These are phyloP conservation scores for Nannoperca obscura DNA, from an alignment of 2,797 vertebrate species.

Conservation along the genomic window DNA sequence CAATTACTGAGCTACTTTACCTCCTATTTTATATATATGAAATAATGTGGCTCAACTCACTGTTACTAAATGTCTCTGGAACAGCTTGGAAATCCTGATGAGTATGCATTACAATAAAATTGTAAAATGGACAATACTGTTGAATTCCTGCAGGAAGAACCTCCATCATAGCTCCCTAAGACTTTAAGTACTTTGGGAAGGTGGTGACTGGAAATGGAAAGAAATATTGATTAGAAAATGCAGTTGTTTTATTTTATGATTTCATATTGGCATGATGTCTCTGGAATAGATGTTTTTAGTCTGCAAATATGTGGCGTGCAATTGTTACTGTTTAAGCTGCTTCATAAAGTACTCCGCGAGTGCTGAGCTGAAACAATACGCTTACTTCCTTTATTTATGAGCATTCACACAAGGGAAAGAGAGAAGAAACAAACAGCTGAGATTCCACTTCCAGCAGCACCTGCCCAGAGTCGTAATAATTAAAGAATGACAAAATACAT, in stretches of 20 bases:
- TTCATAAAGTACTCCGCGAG: background rate
- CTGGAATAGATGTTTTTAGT: background rate
- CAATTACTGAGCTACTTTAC: background rate
- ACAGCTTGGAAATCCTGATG: background rate
- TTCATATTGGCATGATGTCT: background rate
- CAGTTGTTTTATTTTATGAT: conserved; percentile 13
- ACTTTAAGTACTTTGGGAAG: conserved; percentile 4
- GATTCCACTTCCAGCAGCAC: conserved; percentile 5
- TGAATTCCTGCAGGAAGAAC: conserved; percentile 1
- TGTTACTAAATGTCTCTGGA: background rate
- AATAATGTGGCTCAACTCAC: background rate
- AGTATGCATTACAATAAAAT: conserved; percentile 7
- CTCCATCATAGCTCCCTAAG: background rate
- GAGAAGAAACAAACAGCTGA: conserved; percentile 29
- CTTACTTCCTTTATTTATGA: conserved; percentile 21
- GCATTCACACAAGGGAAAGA: background rate
- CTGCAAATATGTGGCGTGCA: background rate
- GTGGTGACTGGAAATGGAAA: background rate
- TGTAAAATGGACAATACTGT: conserved; percentile 12
- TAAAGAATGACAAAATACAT: background rate
- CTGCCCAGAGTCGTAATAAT: background rate
- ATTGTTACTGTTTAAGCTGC: conserved; percentile 8
- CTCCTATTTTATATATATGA: background rate
- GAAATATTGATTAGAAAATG: conserved; percentile 16
- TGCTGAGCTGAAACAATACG: conserved; percentile 23